These are phyloP conservation scores for Calameuta idolon DNA, from an alignment of 2,888 invertebrate genomes.

Conservation along the genomic window DNA sequence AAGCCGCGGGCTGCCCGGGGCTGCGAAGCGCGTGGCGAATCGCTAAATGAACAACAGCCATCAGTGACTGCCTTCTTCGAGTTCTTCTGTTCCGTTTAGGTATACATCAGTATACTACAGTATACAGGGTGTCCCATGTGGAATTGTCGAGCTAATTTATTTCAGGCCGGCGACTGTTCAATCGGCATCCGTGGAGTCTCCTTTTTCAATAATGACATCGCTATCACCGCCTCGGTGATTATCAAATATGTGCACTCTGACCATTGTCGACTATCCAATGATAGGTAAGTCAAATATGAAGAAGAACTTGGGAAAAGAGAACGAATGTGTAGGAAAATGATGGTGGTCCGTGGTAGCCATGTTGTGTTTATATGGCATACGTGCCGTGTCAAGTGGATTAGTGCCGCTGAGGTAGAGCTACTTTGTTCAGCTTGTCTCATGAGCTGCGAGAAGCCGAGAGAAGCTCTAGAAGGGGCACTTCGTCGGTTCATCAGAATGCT, in stretches of 20 bases:
- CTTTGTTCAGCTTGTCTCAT: conserved; percentile 51
- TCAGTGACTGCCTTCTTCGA: conserved; percentile 9
- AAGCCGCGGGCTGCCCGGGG: conserved; percentile 33
- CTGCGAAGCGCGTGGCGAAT: conserved; percentile 49
- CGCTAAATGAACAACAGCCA: conserved; percentile 49
- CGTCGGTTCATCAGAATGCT: not conserved
- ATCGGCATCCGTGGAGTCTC: not conserved
- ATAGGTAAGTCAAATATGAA: not conserved
- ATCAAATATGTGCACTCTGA: not conserved
- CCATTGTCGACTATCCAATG: not conserved
- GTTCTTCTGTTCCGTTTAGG: conserved; percentile 8
- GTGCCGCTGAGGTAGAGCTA: conserved; percentile 54
- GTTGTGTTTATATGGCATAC: conserved; percentile 44
- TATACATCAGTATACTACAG: not conserved
- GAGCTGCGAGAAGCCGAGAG: conserved; percentile 14
- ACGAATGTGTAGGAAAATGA: not conserved
- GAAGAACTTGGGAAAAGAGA: not conserved
- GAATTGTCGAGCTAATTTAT: not conserved
- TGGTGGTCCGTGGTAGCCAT: conserved; percentile 40
- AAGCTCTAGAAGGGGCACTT: not conserved
- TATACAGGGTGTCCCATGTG: not conserved
- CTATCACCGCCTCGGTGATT: not conserved
- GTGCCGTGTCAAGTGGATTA: conserved; percentile 53
- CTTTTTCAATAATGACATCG: not conserved
- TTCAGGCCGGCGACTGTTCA: not conserved